Conservation (phyloP, 2,888 invertebrate species). For the Drosophila kokeensis region DNA sequence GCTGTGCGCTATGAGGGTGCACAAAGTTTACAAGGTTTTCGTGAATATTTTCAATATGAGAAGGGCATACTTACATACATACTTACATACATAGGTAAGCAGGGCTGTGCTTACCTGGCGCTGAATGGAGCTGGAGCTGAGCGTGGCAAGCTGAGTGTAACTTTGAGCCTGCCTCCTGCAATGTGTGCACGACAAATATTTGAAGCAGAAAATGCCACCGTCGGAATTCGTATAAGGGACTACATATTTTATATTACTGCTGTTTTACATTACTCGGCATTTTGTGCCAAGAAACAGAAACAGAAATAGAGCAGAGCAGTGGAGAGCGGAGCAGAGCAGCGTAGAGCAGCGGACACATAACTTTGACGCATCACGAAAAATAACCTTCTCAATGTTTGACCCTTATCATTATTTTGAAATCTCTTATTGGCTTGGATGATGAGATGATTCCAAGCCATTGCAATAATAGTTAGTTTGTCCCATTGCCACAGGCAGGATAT, state of each 20-base stretch:
- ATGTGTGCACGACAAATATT: slow-evolving; percentile 71
- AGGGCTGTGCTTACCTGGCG: slow-evolving; percentile 41
- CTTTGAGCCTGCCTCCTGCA: slow-evolving; percentile 37
- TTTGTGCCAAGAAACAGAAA: slow-evolving; percentile 47
- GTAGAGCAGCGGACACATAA: slow-evolving; percentile 42
- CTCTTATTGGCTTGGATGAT: slow-evolving; percentile 10
- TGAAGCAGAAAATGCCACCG: slow-evolving; percentile 68
- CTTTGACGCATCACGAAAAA: slow-evolving; percentile 37
- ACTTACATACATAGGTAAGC: slow-evolving; percentile 34
- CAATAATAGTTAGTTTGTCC: neutral
- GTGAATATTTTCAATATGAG: slow-evolving; percentile 64
- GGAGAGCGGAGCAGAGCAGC: slow-evolving; percentile 4
- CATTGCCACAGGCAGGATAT: neutral
- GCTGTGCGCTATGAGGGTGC: slow-evolving; percentile 36
- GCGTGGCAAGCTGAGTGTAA: slow-evolving; percentile 36
- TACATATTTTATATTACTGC: slow-evolving; percentile 70
- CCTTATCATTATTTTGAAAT: slow-evolving; percentile 35
- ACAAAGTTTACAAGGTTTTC: slow-evolving; percentile 61
- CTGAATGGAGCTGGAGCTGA: slow-evolving; percentile 5
- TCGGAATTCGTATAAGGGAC: slow-evolving; percentile 66
- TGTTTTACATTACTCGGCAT: slow-evolving; percentile 68
- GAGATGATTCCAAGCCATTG: neutral
- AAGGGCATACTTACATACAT: slow-evolving; percentile 7
- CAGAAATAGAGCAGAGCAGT: slow-evolving; percentile 21
- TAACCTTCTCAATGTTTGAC: slow-evolving; percentile 25